phyloP scores from a whole-genome alignment of 2,888 invertebrate species.

The Brachylomia viminalis region DNA sequence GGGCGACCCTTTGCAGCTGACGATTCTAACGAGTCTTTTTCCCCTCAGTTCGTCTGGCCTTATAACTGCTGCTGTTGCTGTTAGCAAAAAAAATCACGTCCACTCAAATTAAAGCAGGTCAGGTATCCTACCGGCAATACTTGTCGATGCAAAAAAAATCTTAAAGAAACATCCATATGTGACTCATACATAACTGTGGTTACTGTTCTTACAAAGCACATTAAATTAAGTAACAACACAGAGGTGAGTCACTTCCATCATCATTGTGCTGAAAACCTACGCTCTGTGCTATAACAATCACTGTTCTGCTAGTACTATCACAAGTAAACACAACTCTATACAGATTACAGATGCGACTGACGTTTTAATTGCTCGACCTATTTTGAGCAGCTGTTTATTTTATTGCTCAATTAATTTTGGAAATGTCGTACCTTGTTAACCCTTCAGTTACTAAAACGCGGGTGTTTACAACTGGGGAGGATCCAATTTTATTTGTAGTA shows the following conservation, averaged over 20 bases:
- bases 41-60: neutral
- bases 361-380: slow-evolving; percentile 56
- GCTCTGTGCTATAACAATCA: slow-evolving; percentile 40
- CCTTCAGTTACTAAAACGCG: slow-evolving; percentile 27
- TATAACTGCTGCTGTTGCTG: neutral
- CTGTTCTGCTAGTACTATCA: slow-evolving; percentile 33
- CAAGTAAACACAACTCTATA: neutral
- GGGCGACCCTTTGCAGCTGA: slow-evolving; percentile 58
- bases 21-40: slow-evolving; percentile 38
- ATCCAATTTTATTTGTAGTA: slow-evolving; percentile 21
- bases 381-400: slow-evolving; percentile 58
- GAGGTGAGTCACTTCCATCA: slow-evolving; percentile 62
- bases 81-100: neutral
- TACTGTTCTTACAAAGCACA: slow-evolving; percentile 42
- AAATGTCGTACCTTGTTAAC: slow-evolving; percentile 51
- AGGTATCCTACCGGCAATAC: neutral
- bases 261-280: slow-evolving; percentile 49
- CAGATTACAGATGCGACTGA: slow-evolving; percentile 34
- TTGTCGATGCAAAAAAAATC: slow-evolving; percentile 21
- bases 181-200: slow-evolving; percentile 51
- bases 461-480: slow-evolving; percentile 31
- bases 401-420: slow-evolving; percentile 50
- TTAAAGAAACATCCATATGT: slow-evolving; percentile 48
- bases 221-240: slow-evolving; percentile 56
- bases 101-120: slow-evolving; percentile 5